These are phyloP conservation scores for Nemotelus pantherinus DNA, from an alignment of 2,888 invertebrate species.

Conservation along the genomic window DNA sequence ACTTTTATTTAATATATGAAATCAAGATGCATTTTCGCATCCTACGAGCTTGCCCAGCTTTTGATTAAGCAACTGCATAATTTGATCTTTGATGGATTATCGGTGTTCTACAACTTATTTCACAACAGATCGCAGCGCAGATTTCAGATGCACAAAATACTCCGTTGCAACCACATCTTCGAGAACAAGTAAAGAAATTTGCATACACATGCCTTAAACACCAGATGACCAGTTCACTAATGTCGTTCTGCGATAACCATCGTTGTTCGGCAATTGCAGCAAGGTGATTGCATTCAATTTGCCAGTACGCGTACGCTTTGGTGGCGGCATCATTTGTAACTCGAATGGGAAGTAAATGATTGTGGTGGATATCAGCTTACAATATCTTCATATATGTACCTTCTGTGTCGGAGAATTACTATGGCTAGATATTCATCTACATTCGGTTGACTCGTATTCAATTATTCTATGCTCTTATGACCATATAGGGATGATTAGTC, in stretches of 20 bases:
- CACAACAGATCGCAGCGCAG: too few relatives aligned
- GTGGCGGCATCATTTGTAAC: conserved; percentile 34
- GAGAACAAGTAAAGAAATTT: conserved; percentile 8
- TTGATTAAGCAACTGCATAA: too few relatives aligned
- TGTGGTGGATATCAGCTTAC: conserved; percentile 36
- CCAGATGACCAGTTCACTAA: conserved; percentile 41
- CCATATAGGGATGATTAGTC: neutral
- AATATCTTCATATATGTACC: conserved; percentile 10
- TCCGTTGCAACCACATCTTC: too few relatives aligned
- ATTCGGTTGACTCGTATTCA: too few relatives aligned
- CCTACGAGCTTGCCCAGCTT: too few relatives aligned
- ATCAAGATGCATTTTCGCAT: too few relatives aligned
- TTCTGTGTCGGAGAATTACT: neutral
- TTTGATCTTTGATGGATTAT: too few relatives aligned
- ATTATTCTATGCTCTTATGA: too few relatives aligned
- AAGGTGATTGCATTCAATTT: conserved; percentile 38
- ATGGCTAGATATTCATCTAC: neutral
- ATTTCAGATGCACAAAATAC: too few relatives aligned
- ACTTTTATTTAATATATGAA: too few relatives aligned
- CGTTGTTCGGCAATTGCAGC: conserved; percentile 14
- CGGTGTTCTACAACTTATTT: too few relatives aligned
- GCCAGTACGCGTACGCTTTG: neutral
- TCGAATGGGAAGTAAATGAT: conserved; percentile 28
- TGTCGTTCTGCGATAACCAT: conserved; percentile 31
- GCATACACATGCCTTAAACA: conserved; percentile 19